phyloP scores from a whole-genome alignment of 2,113 vertebrate genomes.

The Phoxinus phoxinus region DNA sequence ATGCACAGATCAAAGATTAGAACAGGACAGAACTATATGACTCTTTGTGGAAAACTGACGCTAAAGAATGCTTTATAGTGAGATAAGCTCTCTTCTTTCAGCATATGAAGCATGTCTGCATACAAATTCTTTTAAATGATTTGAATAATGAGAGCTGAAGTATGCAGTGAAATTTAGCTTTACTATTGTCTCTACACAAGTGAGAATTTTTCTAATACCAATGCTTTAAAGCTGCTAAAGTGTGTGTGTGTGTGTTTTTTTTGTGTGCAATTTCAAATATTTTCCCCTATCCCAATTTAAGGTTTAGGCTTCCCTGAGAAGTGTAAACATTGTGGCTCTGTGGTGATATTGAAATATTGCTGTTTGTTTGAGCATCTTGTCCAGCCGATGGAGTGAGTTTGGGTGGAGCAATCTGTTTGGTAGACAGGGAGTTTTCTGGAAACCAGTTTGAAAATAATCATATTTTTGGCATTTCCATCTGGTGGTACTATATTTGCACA shows the following conservation, averaged over 20 bases:
- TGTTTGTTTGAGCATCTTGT: background rate
- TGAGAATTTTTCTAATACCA: background rate
- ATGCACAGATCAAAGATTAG: conserved; percentile 63
- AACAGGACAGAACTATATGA: conserved; percentile 50
- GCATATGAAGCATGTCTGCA: conserved; percentile 27
- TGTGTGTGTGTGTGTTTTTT: background rate
- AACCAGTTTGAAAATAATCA: background rate
- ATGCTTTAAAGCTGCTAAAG: background rate
- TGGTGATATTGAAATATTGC: background rate
- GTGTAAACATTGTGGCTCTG: background rate
- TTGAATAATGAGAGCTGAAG: conserved; percentile 36
- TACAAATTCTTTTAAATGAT: conserved; percentile 25
- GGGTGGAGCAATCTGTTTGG: background rate
- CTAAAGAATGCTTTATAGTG: conserved; percentile 61
- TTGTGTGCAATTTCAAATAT: background rate
- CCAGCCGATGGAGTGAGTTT: background rate
- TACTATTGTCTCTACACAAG: conserved; percentile 7
- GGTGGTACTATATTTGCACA: background rate
- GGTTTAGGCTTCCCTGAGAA: background rate
- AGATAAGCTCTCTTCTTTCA: conserved; percentile 56
- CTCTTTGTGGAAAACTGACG: conserved; percentile 43
- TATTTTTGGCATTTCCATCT: background rate
- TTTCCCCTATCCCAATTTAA: background rate
- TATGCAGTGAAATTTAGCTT: background rate
- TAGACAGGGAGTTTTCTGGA: background rate